Evolutionary conservation across 2,113 vertebrate genomes (phyloP).

Genomic region (Mungos mungo): DNA sequence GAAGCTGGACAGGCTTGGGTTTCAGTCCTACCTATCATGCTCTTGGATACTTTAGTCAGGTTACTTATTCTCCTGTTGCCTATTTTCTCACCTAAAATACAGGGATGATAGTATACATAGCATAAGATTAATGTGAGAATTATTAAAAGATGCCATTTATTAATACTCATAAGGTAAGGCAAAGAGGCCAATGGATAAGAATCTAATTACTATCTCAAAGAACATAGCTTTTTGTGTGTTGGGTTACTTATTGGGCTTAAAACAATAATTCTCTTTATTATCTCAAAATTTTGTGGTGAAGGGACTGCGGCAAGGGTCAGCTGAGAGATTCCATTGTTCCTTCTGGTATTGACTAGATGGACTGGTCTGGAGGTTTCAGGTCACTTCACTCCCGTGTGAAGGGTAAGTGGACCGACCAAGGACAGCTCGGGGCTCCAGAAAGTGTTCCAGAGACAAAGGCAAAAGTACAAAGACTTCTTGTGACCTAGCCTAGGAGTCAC

Average conservation of each 20-base stretch:
- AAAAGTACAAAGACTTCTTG: not conserved
- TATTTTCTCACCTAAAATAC: not conserved
- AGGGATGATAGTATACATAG: not conserved
- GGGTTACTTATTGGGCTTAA: not conserved
- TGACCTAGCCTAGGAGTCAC: too few species aligned
- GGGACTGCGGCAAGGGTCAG: not conserved
- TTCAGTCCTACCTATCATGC: not conserved
- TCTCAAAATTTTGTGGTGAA: not conserved
- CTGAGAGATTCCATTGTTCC: not conserved
- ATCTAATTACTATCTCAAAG: not conserved
- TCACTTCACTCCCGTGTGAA: not conserved
- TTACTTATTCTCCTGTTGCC: not conserved
- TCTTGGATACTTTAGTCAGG: not conserved
- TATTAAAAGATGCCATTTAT: not conserved
- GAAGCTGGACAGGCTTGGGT: not conserved
- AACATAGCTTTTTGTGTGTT: not conserved
- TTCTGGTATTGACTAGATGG: accelerated
- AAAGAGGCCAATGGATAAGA: not conserved
- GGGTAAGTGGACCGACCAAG: not conserved
- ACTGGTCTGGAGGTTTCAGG: not conserved
- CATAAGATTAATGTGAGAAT: not conserved
- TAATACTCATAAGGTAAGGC: not conserved
- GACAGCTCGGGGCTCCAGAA: not conserved
- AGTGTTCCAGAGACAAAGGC: not conserved
- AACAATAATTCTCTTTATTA: not conserved